Conservation (phyloP, 2,113 vertebrate genomes). For the Phainopepla nitens region DNA sequence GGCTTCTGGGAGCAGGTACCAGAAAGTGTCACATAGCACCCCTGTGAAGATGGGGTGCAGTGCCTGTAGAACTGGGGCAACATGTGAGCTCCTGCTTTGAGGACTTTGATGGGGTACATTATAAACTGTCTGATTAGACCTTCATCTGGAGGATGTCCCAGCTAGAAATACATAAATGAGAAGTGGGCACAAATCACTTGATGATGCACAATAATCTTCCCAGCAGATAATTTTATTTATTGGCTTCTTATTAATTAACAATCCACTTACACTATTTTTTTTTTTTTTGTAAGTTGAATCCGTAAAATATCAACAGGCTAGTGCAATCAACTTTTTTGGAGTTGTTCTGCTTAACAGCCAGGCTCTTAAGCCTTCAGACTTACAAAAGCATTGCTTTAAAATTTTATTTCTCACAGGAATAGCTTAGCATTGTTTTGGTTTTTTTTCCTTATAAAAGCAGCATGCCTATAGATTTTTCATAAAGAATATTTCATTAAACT, state of each 20-base stretch:
- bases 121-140: background rate
- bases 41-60: background rate
- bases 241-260: background rate
- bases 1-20: background rate
- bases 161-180: background rate
- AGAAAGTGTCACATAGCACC: background rate
- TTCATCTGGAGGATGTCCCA: background rate
- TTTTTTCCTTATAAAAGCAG: background rate
- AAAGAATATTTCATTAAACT: background rate
- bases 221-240: background rate
- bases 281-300: background rate
- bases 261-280: background rate
- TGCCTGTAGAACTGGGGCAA: background rate
- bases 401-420: background rate
- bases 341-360: background rate
- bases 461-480: background rate
- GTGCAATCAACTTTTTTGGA: background rate
- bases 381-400: background rate
- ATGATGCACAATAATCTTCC: background rate
- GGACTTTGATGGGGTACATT: background rate
- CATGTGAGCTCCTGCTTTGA: background rate
- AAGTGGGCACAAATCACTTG: background rate
- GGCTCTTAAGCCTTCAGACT: background rate
- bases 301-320: background rate
- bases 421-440: background rate